Conservation (phyloP, 2,113 vertebrate species). For the Phoenicopterus ruber region DNA sequence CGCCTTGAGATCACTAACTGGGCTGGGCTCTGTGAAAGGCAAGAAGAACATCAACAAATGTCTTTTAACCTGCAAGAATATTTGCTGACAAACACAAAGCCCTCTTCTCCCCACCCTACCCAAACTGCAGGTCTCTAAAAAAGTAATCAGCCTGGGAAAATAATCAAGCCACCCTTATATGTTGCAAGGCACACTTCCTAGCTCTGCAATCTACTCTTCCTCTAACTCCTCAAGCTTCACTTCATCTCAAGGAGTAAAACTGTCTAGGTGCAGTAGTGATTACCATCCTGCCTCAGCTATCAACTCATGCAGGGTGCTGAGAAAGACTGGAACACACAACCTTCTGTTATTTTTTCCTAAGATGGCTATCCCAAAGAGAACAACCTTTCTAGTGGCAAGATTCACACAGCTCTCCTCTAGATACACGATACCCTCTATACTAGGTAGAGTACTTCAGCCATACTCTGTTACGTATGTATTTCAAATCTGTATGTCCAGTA, state of each 20-base stretch:
- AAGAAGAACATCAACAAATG: background rate
- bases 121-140: background rate
- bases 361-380: background rate
- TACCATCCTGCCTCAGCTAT: background rate
- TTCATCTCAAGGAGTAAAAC: background rate
- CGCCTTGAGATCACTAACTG: background rate
- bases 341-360: background rate
- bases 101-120: background rate
- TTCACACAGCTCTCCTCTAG: background rate
- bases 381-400: background rate
- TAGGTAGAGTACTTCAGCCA: background rate
- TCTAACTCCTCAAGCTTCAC: background rate
- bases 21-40: background rate
- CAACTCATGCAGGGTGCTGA: background rate
- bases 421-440: accelerated
- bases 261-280: background rate
- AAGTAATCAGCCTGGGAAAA: background rate
- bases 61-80: background rate
- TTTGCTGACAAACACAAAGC: background rate
- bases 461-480: background rate
- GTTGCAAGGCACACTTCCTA: background rate
- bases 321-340: background rate
- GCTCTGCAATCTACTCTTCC: background rate
- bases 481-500: background rate
- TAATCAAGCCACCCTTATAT: background rate